Evolutionary conservation across 2,888 invertebrate species (phyloP).

Genomic region (Galeruca laticollis): DNA sequence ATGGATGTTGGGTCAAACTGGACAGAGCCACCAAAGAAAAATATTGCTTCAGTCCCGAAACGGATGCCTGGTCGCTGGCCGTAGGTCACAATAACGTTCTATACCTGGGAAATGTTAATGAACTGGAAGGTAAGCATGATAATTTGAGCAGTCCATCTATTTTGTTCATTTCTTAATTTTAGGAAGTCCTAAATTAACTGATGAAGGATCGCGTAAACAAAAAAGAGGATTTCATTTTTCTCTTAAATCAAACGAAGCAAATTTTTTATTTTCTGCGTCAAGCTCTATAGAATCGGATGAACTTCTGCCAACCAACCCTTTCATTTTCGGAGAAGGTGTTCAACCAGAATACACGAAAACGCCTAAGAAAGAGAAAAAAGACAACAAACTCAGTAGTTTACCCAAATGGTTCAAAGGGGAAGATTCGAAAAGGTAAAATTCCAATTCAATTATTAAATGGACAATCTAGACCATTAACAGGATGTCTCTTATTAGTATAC

Average conservation of each 20-base stretch:
- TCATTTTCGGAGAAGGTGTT: slow-evolving; percentile 64
- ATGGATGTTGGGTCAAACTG: slow-evolving; percentile 77
- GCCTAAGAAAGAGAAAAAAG: slow-evolving; percentile 62
- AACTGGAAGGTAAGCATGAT: slow-evolving; percentile 38
- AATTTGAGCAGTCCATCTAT: not conserved
- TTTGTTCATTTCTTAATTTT: slow-evolving; percentile 16
- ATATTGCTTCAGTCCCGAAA: slow-evolving; percentile 76
- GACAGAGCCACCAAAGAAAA: slow-evolving; percentile 73
- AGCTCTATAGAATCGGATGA: slow-evolving; percentile 47
- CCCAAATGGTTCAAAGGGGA: slow-evolving; percentile 73
- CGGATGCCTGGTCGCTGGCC: slow-evolving; percentile 80
- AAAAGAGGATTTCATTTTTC: slow-evolving; percentile 74
- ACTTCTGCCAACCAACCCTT: slow-evolving; percentile 62
- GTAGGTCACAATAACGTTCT: slow-evolving; percentile 73
- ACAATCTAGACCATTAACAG: too few species aligned
- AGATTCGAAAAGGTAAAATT: slow-evolving; percentile 63
- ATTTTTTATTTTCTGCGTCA: slow-evolving; percentile 47
- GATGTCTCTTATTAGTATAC: too few species aligned
- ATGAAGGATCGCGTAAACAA: slow-evolving; percentile 52
- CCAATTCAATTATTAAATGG: not conserved
- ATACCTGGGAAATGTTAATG: slow-evolving; percentile 72
- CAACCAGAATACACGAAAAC: slow-evolving; percentile 61
- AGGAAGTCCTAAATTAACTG: slow-evolving; percentile 49
- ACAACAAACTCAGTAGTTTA: slow-evolving; percentile 68
- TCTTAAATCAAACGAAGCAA: slow-evolving; percentile 49